These are phyloP conservation scores for Buathra laborator DNA, from an alignment of 2,888 invertebrate species.

Conservation along the genomic window DNA sequence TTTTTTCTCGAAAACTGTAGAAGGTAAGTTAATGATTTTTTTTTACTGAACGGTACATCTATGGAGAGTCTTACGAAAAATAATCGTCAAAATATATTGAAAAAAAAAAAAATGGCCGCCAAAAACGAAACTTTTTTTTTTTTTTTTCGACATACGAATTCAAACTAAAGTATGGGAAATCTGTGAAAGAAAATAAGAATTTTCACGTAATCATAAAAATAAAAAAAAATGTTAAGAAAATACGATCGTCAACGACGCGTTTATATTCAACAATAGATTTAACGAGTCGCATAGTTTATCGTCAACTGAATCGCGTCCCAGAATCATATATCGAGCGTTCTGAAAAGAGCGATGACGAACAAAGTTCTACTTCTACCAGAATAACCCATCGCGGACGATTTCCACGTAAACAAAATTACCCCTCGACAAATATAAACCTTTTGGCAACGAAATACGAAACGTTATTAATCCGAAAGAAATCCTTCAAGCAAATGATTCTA, in stretches of 20 bases:
- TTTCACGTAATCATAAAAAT: too few relatives aligned
- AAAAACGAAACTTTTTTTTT: too few relatives aligned
- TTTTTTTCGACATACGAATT: too few relatives aligned
- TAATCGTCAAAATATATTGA: too few relatives aligned
- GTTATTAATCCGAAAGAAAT: background rate
- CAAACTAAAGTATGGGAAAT: too few relatives aligned
- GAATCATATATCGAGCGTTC: conserved; percentile 30
- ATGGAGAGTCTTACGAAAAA: too few relatives aligned
- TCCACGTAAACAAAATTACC: background rate
- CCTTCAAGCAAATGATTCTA: background rate
- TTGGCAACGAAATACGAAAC: background rate
- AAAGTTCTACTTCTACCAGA: conserved; percentile 8
- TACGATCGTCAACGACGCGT: background rate
- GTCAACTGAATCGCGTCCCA: background rate
- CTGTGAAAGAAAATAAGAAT: too few relatives aligned
- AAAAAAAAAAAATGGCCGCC: too few relatives aligned
- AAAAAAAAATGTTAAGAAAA: background rate
- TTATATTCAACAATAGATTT: background rate
- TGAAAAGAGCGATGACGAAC: conserved; percentile 38
- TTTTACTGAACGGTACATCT: too few relatives aligned
- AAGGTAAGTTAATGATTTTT: too few relatives aligned
- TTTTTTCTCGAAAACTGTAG: too few relatives aligned
- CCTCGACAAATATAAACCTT: background rate
- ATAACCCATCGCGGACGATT: background rate
- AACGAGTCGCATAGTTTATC: background rate